Percentiles rank a stretch among this genome's conserved stretches.
phyloP scores from a whole-genome alignment of 2,797 vertebrate species.

The Rhynchonycteris naso region DNA sequence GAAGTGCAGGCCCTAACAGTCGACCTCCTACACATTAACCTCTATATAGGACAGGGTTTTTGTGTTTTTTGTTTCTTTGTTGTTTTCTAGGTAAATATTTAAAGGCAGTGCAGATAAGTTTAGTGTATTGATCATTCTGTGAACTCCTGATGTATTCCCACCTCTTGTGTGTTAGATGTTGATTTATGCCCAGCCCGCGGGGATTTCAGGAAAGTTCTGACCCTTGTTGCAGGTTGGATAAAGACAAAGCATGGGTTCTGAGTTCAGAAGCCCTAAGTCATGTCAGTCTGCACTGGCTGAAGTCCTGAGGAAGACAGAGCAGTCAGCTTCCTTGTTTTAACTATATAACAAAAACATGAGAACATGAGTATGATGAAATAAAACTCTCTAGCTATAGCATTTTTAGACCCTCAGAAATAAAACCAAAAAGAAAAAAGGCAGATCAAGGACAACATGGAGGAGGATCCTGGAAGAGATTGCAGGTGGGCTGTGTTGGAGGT shows the following conservation, averaged over 20 bases:
- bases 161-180: neutral
- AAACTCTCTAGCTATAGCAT: neutral
- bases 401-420: constrained; percentile 4
- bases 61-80: neutral
- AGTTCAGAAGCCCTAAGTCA: neutral
- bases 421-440: neutral
- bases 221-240: neutral
- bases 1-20: neutral
- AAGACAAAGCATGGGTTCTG: neutral
- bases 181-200: neutral
- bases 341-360: neutral
- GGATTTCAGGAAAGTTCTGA: neutral
- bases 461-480: neutral
- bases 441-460: neutral
- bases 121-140: neutral
- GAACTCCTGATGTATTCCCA: neutral
- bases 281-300: neutral
- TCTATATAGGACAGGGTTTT: neutral
- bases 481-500: neutral
- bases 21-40: neutral
- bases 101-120: neutral
- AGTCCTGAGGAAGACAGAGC: neutral
- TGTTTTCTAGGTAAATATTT: neutral
- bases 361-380: neutral
- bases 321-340: neutral